Base-by-base conservation (phyloP, 1,140 invertebrate genomes). In the Chelonus insularis region DNA sequence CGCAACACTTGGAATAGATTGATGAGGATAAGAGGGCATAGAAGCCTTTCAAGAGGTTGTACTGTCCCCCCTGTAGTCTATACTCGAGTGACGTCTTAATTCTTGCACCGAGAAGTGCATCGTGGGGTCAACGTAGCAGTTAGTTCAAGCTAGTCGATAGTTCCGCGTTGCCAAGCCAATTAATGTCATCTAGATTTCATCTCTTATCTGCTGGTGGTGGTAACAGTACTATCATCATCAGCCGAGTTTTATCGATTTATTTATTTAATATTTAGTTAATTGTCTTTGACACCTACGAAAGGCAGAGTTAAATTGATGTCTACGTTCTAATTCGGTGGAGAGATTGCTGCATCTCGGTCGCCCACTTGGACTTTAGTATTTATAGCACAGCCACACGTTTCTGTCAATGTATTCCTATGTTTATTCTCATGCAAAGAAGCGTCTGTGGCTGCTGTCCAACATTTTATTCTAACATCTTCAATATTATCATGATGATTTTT, bases 321-420 rank as follows among this genome's bases (percentile, higher is more conserved):
- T 52, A 54, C 62, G 60, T 62, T 66, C 57, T 58, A 66, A 56
- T 66, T 66, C 41, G 60, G 55, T 41, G 48, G 54, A 62, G 52
- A 51, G 37, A 50, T 58, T 58, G 48, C 60, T 60, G 60, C 57
- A 60, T 63, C 55, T 60, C 57, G 60, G 60, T 66, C 64, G 64
- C 60, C 60, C 60, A 66, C 64, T 66, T 66, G 29, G 57, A 66
- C 36, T 32, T 52, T 55, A 29, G 57, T 63, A 66, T 66, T 63
- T 66, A 56, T 66, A 66, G 54, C 41, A 55, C 57, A 45, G 51
- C 50, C 56, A 59, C 57, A 62, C 60, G 54, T 63, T 56, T 64
- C 52, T 43, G 36, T 60, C 56, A 58, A 54, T 55, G 48, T 58
- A 57, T 57, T 64, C 45, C 55, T 60, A 60, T 60, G 57, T 55